phyloP scores from a whole-genome alignment of 2,888 invertebrate species.

The Pseudococcus jackbeardsleyi region DNA sequence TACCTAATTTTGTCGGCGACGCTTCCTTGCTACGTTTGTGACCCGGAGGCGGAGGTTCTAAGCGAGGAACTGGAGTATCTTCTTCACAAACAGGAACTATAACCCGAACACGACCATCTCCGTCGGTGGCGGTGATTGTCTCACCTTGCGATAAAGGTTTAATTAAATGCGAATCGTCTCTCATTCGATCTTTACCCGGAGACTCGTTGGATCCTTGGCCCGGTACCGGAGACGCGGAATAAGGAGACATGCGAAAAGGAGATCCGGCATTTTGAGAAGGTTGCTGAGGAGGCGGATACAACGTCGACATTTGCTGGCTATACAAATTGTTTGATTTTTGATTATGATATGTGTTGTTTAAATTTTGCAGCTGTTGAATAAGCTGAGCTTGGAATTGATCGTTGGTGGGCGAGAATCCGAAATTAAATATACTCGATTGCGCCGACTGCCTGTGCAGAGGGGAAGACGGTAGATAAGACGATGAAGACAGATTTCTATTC shows the following conservation, averaged over 20 bases:
- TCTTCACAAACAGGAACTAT: slow-evolving; percentile 75
- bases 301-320: slow-evolving; percentile 68
- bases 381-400: slow-evolving; percentile 72
- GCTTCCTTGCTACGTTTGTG: slow-evolving; percentile 65
- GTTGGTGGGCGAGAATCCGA: slow-evolving; percentile 68
- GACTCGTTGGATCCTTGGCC: slow-evolving; percentile 67
- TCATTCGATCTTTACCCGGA: slow-evolving; percentile 69
- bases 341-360: slow-evolving; percentile 68
- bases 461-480: slow-evolving; percentile 60
- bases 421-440: slow-evolving; percentile 66
- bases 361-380: slow-evolving; percentile 72
- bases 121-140: slow-evolving; percentile 75
- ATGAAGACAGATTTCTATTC: slow-evolving; percentile 42
- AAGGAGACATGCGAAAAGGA: slow-evolving; percentile 69
- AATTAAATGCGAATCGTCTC: slow-evolving; percentile 73
- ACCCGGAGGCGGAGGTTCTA: slow-evolving; percentile 67
- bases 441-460: slow-evolving; percentile 58
- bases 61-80: slow-evolving; percentile 68
- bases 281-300: slow-evolving; percentile 69
- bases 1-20: slow-evolving; percentile 64
- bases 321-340: slow-evolving; percentile 64
- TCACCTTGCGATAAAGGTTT: slow-evolving; percentile 79
- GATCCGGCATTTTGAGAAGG: slow-evolving; percentile 67
- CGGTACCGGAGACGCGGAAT: slow-evolving; percentile 69
- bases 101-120: slow-evolving; percentile 76